Base-by-base conservation (phyloP, 2,888 invertebrate species). In the Zelleria hepariella region DNA sequence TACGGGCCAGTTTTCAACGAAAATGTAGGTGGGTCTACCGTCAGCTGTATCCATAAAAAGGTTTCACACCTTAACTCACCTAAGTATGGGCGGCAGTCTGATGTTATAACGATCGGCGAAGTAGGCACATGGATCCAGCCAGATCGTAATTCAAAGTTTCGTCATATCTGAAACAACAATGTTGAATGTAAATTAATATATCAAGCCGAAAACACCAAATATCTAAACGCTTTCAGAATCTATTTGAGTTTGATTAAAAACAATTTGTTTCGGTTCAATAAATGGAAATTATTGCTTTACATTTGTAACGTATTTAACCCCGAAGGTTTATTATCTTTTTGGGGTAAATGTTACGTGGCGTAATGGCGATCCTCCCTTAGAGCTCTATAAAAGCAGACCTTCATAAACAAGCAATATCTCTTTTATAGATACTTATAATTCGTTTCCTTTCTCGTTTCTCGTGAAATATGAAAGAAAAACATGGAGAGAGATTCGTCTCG, bases 331-430 rank as follows among this genome's bases (percentile, higher is more conserved):
- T 74, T 76, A 76, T 75, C 72, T 75, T 73, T 76, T 75, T 68
- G 72, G 71, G 78, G 51, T 77, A 75, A 75, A 74, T 73, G 71
- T 80, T 78, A 80, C 73, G 73, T 72, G 74, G 73, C 78, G 75
- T 81, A 82, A 82, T 81, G 73, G 71, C 73, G 70, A 75, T 73
- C 74, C 71, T 75, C 74, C 74, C 75, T 79, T 73, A 74, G 68
- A 42, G 74, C 42, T 68, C 77, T 71, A 80, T 82, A 80, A 83
- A 83, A 80, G 66, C 73, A 77, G 76, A 78, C 82, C 82, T 80
- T 75, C 78, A 82, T 86, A 85, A 86, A 85, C 82, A 84, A 82
- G 80, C 75, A 78, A 80, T 82, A 82, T 80, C 74, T 66, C 62
- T 74, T 83, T 82, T 82, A 82, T 80, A 77, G 71, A 75, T 69